These are phyloP conservation scores for Chitala chitala DNA, from an alignment of 2,113 vertebrate species.

Conservation along the genomic window DNA sequence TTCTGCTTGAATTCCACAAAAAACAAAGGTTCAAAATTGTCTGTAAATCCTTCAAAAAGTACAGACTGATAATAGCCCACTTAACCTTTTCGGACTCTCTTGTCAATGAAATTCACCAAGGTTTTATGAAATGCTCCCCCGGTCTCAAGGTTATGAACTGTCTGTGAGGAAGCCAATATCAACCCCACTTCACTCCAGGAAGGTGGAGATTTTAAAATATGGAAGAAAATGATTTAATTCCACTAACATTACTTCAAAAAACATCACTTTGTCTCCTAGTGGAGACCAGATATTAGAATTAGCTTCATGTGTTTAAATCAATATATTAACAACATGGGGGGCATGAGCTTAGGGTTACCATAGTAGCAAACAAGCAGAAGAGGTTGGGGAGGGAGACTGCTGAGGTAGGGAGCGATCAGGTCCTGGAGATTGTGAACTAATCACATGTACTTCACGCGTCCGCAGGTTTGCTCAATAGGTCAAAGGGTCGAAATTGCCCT, in stretches of 20 bases:
- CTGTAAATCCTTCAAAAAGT: slow-evolving; percentile 70
- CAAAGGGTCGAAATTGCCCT: no score
- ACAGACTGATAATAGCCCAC: slow-evolving; percentile 68
- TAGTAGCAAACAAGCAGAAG: no score
- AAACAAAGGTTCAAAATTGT: slow-evolving; percentile 42
- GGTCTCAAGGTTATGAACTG: slow-evolving; percentile 31
- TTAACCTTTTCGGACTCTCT: slow-evolving; percentile 73
- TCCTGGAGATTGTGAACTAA: no score
- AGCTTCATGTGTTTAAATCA: no score
- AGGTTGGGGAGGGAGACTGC: no score
- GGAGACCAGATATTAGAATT: no score
- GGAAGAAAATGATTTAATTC: slow-evolving; percentile 45
- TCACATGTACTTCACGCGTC: no score
- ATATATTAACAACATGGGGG: no score
- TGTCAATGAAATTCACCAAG: slow-evolving; percentile 58
- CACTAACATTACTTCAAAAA: slow-evolving; percentile 41
- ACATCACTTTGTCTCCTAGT: no score
- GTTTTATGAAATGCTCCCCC: slow-evolving; percentile 55
- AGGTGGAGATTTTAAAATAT: neutral
- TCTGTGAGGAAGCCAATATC: slow-evolving; percentile 29
- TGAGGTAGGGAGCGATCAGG: no score
- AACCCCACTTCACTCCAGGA: slow-evolving; percentile 14
- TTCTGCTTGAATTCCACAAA: neutral
- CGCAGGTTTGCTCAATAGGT: no score
- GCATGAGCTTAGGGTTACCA: no score